A percentile compares a stretch with the other conserved stretches of the same genome.
These are phyloP conservation scores for Aricia agestis DNA, from an alignment of 1,140 invertebrate species.

Conservation along the genomic window DNA sequence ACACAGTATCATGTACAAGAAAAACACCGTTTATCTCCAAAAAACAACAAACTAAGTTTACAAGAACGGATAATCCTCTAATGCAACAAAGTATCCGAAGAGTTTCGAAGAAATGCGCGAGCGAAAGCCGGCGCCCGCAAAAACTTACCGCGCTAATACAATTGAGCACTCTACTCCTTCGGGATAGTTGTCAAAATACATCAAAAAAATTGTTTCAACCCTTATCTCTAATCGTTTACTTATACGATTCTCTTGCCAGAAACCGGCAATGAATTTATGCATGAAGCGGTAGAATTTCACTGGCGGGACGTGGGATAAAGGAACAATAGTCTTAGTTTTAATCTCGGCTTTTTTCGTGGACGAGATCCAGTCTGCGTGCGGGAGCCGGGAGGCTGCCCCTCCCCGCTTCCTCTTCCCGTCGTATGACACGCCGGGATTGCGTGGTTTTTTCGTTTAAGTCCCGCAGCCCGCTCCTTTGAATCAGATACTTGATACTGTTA, in stretches of 20 bases:
- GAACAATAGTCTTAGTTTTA: constrained; percentile 71
- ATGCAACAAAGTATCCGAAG: constrained; percentile 39
- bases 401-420: constrained; percentile 25
- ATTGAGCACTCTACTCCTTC: constrained; percentile 30
- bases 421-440: constrained; percentile 44
- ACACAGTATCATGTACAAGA: background rate
- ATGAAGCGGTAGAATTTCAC: constrained; percentile 56
- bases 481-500: constrained; percentile 10
- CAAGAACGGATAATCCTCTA: constrained; percentile 26
- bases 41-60: background rate
- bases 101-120: constrained; percentile 49
- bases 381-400: constrained; percentile 36
- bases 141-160: constrained; percentile 27
- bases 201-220: constrained; percentile 35
- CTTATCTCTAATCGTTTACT: constrained; percentile 37
- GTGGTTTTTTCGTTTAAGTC: constrained; percentile 27
- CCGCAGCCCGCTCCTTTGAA: background rate
- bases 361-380: constrained; percentile 52
- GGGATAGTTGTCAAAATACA: constrained; percentile 27
- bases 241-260: constrained; percentile 15
- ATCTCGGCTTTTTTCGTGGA: constrained; percentile 45
- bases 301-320: constrained; percentile 47
- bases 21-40: background rate
- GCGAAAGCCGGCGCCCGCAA: constrained; percentile 46
- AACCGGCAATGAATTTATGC: constrained; percentile 37